These are phyloP conservation scores for Hydrolagus affinis DNA, from an alignment of 2,113 vertebrate genomes.

Conservation along the genomic window DNA sequence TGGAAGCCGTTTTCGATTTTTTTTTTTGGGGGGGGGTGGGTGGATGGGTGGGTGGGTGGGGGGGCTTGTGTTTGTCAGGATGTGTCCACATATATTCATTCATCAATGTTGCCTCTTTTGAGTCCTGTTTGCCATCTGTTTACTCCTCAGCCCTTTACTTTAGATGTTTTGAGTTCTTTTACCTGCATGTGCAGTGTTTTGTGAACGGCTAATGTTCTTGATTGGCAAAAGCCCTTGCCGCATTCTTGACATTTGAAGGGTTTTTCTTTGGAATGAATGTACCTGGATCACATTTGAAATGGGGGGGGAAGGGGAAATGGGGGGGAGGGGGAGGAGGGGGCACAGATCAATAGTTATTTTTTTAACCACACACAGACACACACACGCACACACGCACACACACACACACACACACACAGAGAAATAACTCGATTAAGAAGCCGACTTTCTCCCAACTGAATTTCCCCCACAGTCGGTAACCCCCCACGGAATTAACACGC, in stretches of 20 bases:
- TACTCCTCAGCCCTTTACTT: constrained; percentile 74
- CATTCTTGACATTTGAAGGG: constrained; percentile 99
- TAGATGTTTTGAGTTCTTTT: constrained; percentile 90
- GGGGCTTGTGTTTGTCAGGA: constrained; percentile 9
- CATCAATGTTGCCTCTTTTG: not conserved
- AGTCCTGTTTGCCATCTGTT: not conserved
- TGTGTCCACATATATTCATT: not conserved
- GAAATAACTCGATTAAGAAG: no score
- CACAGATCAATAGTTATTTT: not conserved
- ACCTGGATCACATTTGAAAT: constrained; percentile 59
- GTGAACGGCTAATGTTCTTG: constrained; percentile 95
- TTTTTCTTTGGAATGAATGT: constrained; percentile 99
- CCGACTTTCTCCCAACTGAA: no score
- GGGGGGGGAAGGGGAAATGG: constrained; percentile 38
- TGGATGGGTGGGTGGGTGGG: no score
- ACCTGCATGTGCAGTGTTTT: constrained; percentile 98
- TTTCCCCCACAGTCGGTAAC: no score
- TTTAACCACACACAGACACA: no score
- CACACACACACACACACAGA: no score
- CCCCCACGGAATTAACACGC: no score
- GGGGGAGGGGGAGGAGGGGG: not conserved
- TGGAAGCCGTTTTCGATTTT: not conserved
- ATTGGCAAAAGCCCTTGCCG: constrained; percentile 98
- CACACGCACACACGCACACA: no score
- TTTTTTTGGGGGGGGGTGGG: no score